These are phyloP conservation scores for human (Homo sapiens) DNA, from an alignment of 2,113 vertebrate species.

Conservation along the genomic window GRCh38 chr4:145991001-145991500, in stretches of 20 bases:
- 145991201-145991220: neutral
- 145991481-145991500: too few relatives aligned
- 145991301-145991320: constrained; percentile 27
- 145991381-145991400: too few relatives aligned
- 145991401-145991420: too few relatives aligned
- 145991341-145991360: neutral
- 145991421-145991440: too few relatives aligned
- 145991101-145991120: neutral
- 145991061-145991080: neutral
- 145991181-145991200: neutral
- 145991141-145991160: neutral
- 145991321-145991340: neutral
- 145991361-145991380: neutral
- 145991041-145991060: neutral
- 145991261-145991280: neutral
- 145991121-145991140: neutral
- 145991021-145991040: neutral
- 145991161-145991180: neutral
- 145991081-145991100: neutral
- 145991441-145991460: too few relatives aligned
- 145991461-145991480: too few relatives aligned
- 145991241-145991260: neutral
- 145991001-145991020: neutral
- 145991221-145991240: neutral
- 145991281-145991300: neutral